Percentiles rank a stretch among this genome's conserved stretches.
phyloP scores from a whole-genome alignment of 64 coral and sea anemone genomes.

The Stylophora pistillata region DNA sequence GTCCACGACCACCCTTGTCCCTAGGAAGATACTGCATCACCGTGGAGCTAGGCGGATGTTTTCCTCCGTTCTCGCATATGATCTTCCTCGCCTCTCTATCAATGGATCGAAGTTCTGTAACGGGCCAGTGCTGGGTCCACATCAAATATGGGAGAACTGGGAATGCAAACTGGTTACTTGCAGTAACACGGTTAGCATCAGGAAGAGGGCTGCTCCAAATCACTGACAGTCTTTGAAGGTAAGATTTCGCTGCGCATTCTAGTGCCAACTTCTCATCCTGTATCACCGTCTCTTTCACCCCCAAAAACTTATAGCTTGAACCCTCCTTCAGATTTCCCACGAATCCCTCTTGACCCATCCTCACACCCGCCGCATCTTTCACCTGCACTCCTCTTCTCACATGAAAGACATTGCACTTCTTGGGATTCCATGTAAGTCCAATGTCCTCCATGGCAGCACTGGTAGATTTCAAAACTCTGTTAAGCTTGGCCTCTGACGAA shows the following conservation, averaged over 20 bases:
- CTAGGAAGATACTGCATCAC: not conserved
- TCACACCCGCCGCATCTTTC: not conserved
- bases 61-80: slow-evolving; percentile 9
- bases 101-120: slow-evolving; percentile 31
- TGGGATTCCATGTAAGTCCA: slow-evolving; percentile 36
- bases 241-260: slow-evolving; percentile 13
- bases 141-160: slow-evolving; percentile 27
- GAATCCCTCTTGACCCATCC: slow-evolving; percentile 6
- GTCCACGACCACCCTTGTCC: slow-evolving; percentile 4
- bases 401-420: slow-evolving; percentile 42
- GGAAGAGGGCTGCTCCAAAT: slow-evolving; percentile 46
- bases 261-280: slow-evolving; percentile 38
- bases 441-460: slow-evolving; percentile 30
- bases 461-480: slow-evolving; percentile 24
- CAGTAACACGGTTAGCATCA: slow-evolving; percentile 41
- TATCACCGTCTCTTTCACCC: slow-evolving; percentile 9
- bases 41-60: slow-evolving; percentile 8
- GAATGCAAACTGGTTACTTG: too few species aligned
- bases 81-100: slow-evolving; percentile 49
- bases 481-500: slow-evolving; percentile 34
- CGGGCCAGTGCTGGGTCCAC: slow-evolving; percentile 38
- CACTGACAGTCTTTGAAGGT: slow-evolving; percentile 36
- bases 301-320: slow-evolving; percentile 36
- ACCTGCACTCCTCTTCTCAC: too few species aligned
- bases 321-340: slow-evolving; percentile 26